Evolutionary conservation across 2,888 invertebrate genomes (phyloP).

Genomic region (Pasiphila rectangulata): DNA sequence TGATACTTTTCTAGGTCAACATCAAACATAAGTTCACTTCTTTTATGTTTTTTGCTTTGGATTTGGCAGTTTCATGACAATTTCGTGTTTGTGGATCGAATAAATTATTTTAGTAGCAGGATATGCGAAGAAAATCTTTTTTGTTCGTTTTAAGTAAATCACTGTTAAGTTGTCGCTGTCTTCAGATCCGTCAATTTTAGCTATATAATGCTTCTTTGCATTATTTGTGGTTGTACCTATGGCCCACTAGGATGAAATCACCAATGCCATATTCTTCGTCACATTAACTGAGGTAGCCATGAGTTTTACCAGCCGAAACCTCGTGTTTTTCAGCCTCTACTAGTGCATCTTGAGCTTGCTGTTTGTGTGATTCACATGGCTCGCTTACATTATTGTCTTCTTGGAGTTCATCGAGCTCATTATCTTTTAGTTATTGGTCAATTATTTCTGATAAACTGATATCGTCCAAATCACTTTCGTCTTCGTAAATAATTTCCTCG

Average conservation of each 20-base stretch:
- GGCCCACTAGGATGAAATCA: neutral
- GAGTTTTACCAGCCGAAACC: neutral
- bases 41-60: conserved; percentile 1
- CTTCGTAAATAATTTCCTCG: neutral
- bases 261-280: neutral
- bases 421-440: neutral
- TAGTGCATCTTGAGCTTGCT: neutral
- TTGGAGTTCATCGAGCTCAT: neutral
- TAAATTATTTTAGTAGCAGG: neutral
- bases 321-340: neutral
- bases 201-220: neutral
- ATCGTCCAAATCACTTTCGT: conserved; percentile 1
- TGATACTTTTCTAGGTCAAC: neutral
- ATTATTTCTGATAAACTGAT: neutral
- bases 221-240: neutral
- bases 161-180: neutral
- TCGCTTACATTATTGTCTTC: neutral
- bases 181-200: neutral
- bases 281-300: neutral
- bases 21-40: conserved; percentile 3
- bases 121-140: neutral
- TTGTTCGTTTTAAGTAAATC: neutral
- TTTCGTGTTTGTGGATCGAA: neutral
- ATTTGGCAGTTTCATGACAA: neutral
- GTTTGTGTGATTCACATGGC: neutral